Evolutionary conservation across 2,113 vertebrate species (phyloP).

Genomic region (Hippocampus comes): DNA sequence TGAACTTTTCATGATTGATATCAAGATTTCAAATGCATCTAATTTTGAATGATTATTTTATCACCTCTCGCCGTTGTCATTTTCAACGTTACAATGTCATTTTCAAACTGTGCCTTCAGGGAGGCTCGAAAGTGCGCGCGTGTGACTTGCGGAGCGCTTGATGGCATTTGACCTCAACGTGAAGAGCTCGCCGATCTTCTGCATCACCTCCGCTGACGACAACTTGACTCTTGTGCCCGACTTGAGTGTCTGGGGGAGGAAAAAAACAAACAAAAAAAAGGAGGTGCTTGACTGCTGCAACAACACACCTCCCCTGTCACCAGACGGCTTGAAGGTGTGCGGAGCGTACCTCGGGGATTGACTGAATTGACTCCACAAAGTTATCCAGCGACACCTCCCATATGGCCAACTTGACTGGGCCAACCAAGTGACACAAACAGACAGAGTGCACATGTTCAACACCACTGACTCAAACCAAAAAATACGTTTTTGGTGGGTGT

Average conservation of each 20-base stretch:
- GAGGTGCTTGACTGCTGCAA: neutral
- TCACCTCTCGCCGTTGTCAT: too few species aligned
- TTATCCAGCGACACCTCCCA: slow-evolving; percentile 94
- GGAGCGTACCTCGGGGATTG: slow-evolving; percentile 89
- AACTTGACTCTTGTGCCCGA: slow-evolving; percentile 85
- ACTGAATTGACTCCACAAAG: slow-evolving; percentile 96
- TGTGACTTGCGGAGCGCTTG: too few species aligned
- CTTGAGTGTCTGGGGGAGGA: slow-evolving; percentile 79
- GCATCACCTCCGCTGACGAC: slow-evolving; percentile 94
- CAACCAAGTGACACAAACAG: neutral
- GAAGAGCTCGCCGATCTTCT: slow-evolving; percentile 97
- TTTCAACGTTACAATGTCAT: too few species aligned
- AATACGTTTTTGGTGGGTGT: too few species aligned
- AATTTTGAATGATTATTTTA: too few species aligned
- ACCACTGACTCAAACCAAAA: too few species aligned
- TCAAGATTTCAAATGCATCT: too few species aligned
- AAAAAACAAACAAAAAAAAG: neutral
- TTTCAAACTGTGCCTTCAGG: too few species aligned
- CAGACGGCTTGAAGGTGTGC: neutral
- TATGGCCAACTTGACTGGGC: slow-evolving; percentile 93
- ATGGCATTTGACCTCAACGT: slow-evolving; percentile 78
- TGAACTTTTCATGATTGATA: too few species aligned
- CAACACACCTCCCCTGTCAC: neutral
- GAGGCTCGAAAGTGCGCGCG: too few species aligned
- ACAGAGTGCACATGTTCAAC: neutral